phyloP scores from a whole-genome alignment of 2,113 vertebrate species.

The Cephalopholis sonnerati region DNA sequence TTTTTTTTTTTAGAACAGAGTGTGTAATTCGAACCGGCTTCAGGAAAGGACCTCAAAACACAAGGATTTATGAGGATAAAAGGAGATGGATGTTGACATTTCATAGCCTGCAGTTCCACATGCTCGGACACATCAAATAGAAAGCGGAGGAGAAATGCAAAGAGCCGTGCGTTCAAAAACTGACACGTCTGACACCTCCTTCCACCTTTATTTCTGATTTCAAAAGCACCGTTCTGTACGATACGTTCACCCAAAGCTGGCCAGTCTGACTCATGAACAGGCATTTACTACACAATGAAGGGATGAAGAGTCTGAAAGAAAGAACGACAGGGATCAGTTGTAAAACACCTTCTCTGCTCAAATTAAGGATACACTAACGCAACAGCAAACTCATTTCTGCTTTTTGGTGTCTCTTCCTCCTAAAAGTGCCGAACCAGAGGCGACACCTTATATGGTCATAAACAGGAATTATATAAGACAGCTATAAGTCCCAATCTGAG shows the following conservation, averaged over 20 bases:
- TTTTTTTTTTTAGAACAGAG: not conserved
- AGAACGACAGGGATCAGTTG: not conserved
- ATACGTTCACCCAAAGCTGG: not conserved
- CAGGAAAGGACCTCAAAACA: slow-evolving; percentile 14
- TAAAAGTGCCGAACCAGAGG: not conserved
- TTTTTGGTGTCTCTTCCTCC: slow-evolving; percentile 59
- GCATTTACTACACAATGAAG: not conserved
- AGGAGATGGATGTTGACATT: slow-evolving; percentile 20
- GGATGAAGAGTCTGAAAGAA: not conserved
- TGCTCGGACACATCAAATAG: not conserved
- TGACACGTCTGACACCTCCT: not conserved
- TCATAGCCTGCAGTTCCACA: slow-evolving; percentile 9
- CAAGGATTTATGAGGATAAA: slow-evolving; percentile 16
- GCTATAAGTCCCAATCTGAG: not conserved
- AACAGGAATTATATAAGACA: not conserved
- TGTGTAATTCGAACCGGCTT: slow-evolving; percentile 8
- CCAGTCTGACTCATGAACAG: not conserved
- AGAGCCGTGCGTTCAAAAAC: not conserved
- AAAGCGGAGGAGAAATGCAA: not conserved
- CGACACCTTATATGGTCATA: slow-evolving; percentile 31
- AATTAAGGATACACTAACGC: not conserved
- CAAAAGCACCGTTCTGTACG: not conserved
- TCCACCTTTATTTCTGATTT: not conserved
- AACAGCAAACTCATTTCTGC: slow-evolving; percentile 43
- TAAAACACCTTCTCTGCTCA: not conserved